These are phyloP conservation scores for Spatulosminthurus flaviceps DNA, from an alignment of 2,888 invertebrate genomes.

Conservation along the genomic window DNA sequence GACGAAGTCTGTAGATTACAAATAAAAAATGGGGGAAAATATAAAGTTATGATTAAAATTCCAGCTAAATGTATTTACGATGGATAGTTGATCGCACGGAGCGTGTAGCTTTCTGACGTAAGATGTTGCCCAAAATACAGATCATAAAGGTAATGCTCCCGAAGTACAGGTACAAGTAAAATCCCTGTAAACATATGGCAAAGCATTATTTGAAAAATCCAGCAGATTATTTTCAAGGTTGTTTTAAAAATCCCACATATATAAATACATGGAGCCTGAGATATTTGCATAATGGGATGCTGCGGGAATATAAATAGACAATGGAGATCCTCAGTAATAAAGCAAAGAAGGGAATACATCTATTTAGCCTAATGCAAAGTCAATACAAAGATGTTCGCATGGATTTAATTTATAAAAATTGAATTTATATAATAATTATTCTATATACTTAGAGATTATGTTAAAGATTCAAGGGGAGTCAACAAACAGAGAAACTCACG, in stretches of 20 bases:
- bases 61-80: conserved; percentile 54
- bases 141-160: conserved; percentile 85
- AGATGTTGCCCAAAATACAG: conserved; percentile 83
- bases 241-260: background rate
- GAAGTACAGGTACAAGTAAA: conserved; percentile 86
- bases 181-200: conserved; percentile 72
- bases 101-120: conserved; percentile 69
- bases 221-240: background rate
- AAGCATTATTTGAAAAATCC: background rate
- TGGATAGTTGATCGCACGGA: conserved; percentile 61
- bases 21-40: background rate
- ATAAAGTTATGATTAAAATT: background rate
- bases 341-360: too few species aligned
- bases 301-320: too few species aligned
- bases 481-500: background rate
- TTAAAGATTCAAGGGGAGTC: conserved; percentile 1
- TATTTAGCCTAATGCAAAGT: too few species aligned
- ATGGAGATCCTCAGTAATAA: too few species aligned
- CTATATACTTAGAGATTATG: too few species aligned
- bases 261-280: background rate
- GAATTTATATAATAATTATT: too few species aligned
- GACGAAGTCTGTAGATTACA: background rate
- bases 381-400: too few species aligned
- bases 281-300: too few species aligned
- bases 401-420: too few species aligned